A percentile compares a stretch with the other conserved stretches of the same genome.
Conservation (phyloP, 23 tunicate genomes). For the Halocynthia aurantium region DNA sequence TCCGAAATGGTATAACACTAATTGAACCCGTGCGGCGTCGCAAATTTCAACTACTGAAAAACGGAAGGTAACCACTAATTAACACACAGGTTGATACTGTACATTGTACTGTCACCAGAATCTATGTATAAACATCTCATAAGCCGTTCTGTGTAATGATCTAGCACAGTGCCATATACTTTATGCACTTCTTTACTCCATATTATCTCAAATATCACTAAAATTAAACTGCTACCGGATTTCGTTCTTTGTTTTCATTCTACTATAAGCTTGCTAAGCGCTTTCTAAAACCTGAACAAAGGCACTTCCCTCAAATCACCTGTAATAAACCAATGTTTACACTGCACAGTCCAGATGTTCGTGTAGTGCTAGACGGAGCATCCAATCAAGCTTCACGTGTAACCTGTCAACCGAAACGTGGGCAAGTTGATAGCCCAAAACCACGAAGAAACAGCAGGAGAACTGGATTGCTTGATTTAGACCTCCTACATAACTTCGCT, state of each 20-base stretch:
- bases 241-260: no score
- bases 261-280: no score
- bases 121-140: not conserved
- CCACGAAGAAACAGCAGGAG: not conserved
- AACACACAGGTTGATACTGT: no score
- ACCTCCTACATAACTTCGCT: not conserved
- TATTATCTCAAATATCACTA: no score
- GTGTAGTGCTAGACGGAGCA: not conserved
- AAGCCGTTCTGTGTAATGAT: no score
- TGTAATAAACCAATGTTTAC: no score
- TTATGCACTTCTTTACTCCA: no score
- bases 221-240: no score
- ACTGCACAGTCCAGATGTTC: not conserved
- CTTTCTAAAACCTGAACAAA: no score
- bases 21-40: conserved; percentile 40
- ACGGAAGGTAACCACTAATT: conserved; percentile 15
- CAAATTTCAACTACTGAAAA: conserved; percentile 10
- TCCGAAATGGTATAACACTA: conserved; percentile 49
- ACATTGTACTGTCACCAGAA: not conserved
- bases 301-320: no score
- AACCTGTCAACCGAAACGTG: not conserved
- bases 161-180: no score
- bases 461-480: not conserved
- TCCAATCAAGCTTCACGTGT: no score
- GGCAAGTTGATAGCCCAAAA: not conserved